Conservation (phyloP, 2,888 invertebrate genomes). For the Chloroclysta siterata region DNA sequence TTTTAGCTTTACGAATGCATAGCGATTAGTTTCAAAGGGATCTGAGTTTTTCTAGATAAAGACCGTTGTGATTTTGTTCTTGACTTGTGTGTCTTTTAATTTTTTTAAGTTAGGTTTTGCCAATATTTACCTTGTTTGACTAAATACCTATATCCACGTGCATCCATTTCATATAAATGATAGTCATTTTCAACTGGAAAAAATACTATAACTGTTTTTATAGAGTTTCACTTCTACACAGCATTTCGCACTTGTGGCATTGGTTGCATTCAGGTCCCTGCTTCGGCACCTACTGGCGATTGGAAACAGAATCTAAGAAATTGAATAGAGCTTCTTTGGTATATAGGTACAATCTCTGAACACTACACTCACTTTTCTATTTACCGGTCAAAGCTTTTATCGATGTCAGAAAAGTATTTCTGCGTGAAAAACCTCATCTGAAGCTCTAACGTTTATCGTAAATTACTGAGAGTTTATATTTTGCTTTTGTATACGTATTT, state of each 20-base stretch:
- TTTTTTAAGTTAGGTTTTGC: too few species aligned
- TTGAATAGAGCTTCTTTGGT: constrained; percentile 23
- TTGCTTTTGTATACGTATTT: background rate
- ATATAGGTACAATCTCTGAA: constrained; percentile 16
- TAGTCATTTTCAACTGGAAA: too few species aligned
- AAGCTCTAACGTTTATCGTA: background rate
- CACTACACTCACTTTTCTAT: constrained; percentile 28
- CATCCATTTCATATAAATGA: too few species aligned
- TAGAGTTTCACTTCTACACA: constrained; percentile 9
- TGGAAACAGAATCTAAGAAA: constrained; percentile 20
- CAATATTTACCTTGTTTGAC: too few species aligned
- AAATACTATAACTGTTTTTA: too few species aligned
- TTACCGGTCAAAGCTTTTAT: constrained; percentile 30
- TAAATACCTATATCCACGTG: too few species aligned
- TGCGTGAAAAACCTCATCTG: background rate
- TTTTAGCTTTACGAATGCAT: too few species aligned
- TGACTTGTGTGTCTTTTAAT: too few species aligned
- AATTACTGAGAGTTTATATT: background rate
- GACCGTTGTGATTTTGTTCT: too few species aligned
- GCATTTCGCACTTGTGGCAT: background rate
- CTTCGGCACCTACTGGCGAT: constrained; percentile 10
- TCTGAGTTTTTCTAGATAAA: too few species aligned
- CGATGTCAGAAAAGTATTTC: constrained; percentile 14
- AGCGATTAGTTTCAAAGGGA: too few species aligned
- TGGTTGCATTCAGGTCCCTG: constrained; percentile 13